Evolutionary conservation across 2,888 invertebrate species (phyloP).

Genomic region (Eudemis profundana): DNA sequence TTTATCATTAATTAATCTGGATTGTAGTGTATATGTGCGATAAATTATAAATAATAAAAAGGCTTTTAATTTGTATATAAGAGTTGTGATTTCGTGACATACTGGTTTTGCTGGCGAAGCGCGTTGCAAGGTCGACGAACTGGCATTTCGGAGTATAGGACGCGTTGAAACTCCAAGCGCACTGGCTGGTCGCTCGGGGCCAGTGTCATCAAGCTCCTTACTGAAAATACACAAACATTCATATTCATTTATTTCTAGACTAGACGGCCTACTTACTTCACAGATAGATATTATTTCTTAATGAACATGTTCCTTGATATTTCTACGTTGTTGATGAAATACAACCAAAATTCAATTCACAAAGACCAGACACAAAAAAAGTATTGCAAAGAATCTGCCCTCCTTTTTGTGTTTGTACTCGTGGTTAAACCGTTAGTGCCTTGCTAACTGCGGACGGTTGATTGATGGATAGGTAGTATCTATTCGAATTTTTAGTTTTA

Average conservation of each 20-base stretch:
- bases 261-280: background rate
- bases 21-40: slow-evolving; percentile 1
- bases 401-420: too few species aligned
- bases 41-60: slow-evolving; percentile 8
- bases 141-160: slow-evolving; percentile 84
- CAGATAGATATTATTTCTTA: too few species aligned
- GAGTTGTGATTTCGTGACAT: slow-evolving; percentile 29
- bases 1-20: background rate
- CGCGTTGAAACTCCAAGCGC: slow-evolving; percentile 70
- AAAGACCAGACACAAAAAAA: too few species aligned
- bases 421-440: too few species aligned
- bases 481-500: too few species aligned
- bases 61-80: background rate
- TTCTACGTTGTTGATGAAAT: too few species aligned
- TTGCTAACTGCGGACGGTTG: too few species aligned
- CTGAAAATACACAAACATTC: slow-evolving; percentile 56
- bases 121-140: slow-evolving; percentile 79
- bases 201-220: slow-evolving; percentile 68
- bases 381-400: too few species aligned
- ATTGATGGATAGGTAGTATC: too few species aligned
- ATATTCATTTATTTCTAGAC: too few species aligned
- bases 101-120: slow-evolving; percentile 66
- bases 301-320: too few species aligned
- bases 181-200: slow-evolving; percentile 73
- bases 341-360: too few species aligned